Conservation (phyloP, 2,113 vertebrate genomes). For the Maccullochella peelii region DNA sequence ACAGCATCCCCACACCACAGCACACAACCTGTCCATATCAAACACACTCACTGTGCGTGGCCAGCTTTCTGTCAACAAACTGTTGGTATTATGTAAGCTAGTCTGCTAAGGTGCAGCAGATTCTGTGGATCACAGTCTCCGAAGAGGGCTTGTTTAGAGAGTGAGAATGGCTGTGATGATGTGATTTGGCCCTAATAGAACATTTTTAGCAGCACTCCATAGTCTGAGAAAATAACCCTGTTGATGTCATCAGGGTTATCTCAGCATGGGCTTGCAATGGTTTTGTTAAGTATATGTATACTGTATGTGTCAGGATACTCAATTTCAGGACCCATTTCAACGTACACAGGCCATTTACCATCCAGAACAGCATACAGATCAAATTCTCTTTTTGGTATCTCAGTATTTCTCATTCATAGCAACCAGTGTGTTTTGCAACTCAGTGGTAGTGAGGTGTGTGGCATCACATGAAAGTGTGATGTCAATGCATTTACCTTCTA, state of each 20-base stretch:
- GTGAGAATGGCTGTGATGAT: neutral
- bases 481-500: neutral
- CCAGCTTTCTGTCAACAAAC: neutral
- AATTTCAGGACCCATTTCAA: neutral
- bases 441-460: neutral
- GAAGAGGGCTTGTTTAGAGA: neutral
- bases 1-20: neutral
- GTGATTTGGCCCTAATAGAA: neutral
- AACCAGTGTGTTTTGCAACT: conserved; percentile 3
- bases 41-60: neutral
- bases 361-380: neutral
- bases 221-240: neutral
- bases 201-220: no score
- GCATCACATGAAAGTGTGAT: neutral
- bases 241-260: neutral
- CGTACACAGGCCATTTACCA: neutral
- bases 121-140: neutral
- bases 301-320: neutral
- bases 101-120: neutral
- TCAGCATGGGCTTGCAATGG: neutral
- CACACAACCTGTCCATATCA: neutral
- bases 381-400: neutral
- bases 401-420: neutral
- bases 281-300: no score
- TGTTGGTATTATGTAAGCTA: neutral